A percentile compares a stretch with the other conserved stretches of the same genome.
These are phyloP conservation scores for Hipposideros armiger DNA, from an alignment of 2,113 vertebrate species.

Conservation along the genomic window DNA sequence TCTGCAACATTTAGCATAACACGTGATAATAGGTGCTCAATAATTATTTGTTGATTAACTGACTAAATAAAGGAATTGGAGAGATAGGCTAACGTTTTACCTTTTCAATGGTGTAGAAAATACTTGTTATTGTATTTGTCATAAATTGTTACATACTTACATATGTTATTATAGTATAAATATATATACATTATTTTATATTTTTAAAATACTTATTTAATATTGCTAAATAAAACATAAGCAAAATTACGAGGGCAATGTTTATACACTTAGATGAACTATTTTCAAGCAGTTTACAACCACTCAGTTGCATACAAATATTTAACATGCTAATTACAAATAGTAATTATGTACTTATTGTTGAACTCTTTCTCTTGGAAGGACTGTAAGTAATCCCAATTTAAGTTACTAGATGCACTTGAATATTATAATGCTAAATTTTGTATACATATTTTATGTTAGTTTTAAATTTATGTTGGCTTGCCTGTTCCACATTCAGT, in stretches of 20 bases:
- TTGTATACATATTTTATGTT: neutral
- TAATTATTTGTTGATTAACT: neutral
- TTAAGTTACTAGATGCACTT: conserved; percentile 16
- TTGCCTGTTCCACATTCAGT: neutral
- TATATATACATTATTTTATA: neutral
- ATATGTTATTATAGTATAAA: neutral
- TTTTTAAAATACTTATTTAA: neutral
- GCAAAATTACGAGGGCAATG: neutral
- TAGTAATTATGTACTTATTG: conserved; percentile 15
- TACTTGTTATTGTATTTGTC: conserved; percentile 13
- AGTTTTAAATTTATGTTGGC: neutral
- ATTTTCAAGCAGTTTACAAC: conserved; percentile 18
- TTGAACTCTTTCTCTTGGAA: conserved; percentile 59
- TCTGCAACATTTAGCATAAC: neutral
- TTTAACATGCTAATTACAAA: conserved; percentile 43
- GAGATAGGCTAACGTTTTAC: neutral
- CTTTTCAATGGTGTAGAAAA: neutral
- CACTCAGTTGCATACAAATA: conserved; percentile 35
- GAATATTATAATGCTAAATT: conserved; percentile 21
- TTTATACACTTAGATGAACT: conserved; percentile 18
- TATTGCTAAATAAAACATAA: conserved; percentile 43
- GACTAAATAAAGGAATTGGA: neutral
- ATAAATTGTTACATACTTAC: neutral
- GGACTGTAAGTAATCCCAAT: conserved; percentile 24
- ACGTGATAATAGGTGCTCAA: neutral